A percentile compares a stretch with the other conserved stretches of the same genome.
Conservation (phyloP, 2,888 invertebrate species). For the Phlogophora meticulosa region DNA sequence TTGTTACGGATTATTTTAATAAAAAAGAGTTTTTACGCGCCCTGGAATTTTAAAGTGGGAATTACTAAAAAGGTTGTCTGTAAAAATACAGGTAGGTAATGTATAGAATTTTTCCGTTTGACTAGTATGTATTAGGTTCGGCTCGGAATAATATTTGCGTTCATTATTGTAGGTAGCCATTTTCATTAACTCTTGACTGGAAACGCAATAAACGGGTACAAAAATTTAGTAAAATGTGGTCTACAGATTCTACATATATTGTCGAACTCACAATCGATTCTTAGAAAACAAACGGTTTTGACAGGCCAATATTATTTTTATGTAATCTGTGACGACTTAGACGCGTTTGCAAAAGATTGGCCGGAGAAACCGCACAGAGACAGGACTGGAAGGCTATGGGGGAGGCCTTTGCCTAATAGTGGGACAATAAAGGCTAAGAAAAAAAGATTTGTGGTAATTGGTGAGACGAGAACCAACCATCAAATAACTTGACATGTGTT, state of each 20-base stretch:
- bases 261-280: background rate
- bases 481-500: no score
- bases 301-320: no score
- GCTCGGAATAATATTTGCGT: conserved; percentile 5
- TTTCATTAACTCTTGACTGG: conserved; percentile 4
- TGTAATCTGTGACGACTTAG: no score
- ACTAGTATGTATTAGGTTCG: conserved; percentile 4
- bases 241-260: background rate
- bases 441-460: no score
- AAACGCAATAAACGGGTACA: background rate
- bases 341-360: no score
- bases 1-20: conserved; percentile 49
- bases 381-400: no score
- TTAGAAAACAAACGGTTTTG: background rate
- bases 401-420: no score
- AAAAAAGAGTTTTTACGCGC: conserved; percentile 41
- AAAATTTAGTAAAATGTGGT: background rate
- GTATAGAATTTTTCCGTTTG: conserved; percentile 13
- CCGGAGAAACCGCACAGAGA: no score
- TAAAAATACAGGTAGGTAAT: conserved; percentile 36
- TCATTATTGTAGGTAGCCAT: background rate
- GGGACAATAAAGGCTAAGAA: no score
- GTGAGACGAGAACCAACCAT: no score
- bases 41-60: conserved; percentile 36
- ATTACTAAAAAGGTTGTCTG: conserved; percentile 34